A percentile compares a stretch with the other conserved stretches of the same genome.
phyloP scores from a whole-genome alignment of 37 sponge, comb jelly and placozoan genomes.

The Bolinopsis microptera region DNA sequence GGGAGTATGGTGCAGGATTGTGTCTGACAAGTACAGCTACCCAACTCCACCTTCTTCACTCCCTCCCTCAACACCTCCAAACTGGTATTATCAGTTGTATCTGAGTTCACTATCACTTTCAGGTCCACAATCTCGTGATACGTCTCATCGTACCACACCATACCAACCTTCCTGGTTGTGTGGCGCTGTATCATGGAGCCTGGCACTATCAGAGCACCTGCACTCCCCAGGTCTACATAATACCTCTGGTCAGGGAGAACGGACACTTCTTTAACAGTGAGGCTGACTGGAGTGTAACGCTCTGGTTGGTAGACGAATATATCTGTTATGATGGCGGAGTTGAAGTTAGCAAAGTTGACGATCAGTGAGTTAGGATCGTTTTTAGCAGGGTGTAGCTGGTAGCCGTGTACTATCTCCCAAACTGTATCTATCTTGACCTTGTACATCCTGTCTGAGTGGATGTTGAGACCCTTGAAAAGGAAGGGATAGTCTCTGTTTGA shows the following conservation, averaged over 20 bases:
- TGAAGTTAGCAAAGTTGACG: not conserved
- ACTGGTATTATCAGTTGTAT: not conserved
- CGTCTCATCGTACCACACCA: slow-evolving; percentile 1
- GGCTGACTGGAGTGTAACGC: slow-evolving; percentile 21
- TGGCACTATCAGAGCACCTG: not conserved
- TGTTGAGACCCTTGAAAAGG: not conserved
- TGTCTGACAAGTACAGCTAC: not conserved
- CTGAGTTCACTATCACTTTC: not conserved
- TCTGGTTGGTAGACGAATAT: not conserved
- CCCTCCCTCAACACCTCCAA: not conserved
- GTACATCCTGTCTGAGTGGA: slow-evolving; percentile 27
- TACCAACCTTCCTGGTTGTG: not conserved
- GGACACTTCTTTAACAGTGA: not conserved
- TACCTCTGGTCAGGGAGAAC: not conserved
- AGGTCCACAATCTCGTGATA: slow-evolving; percentile 5
- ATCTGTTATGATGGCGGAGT: not conserved
- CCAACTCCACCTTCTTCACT: not conserved
- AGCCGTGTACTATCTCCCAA: not conserved
- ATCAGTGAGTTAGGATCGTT: not conserved
- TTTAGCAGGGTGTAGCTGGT: not conserved
- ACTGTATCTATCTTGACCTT: not conserved
- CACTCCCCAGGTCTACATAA: slow-evolving; percentile 18
- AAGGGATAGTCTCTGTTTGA: slow-evolving; percentile 11
- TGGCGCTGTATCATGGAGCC: not conserved
- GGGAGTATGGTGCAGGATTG: not conserved